Base-by-base conservation (phyloP, 2,113 vertebrate genomes). In the Bettongia penicillata region DNA sequence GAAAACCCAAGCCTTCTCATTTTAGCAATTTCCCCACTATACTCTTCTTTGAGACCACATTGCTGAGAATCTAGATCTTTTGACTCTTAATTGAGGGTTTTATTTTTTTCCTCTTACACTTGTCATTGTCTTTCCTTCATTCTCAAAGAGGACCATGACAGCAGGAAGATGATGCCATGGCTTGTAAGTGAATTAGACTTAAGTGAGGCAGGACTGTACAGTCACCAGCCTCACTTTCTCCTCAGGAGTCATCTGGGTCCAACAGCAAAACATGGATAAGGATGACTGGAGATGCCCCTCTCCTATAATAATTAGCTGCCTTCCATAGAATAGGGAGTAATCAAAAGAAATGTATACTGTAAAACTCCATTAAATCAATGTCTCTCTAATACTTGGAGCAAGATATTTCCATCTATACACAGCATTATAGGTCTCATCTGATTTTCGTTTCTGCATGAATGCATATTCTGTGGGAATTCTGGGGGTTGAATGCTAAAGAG, bases 261-360 rank as follows among this genome's bases (percentile, higher is more conserved):
- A 52, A 16, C 3, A 16, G 52, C 52, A 52, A 52, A 19, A 52
- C 22, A 52, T 19, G 19, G 52, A 52, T 52, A 19, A 52, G 52
- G 52, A 52, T 3, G 3, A 19, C 52, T 52, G 16, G 16, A 52
- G 52, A 52, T 52, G 52, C 16, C 52, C 52, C 52, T 16, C 52
- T 52, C 52, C 52, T 52, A 52, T 3, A 52, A 52, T 52, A 52
- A 52, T 52, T 92, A 90, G 8, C 11, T 90, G 48, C 14, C 11
- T 95, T 90, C 90, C 51, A 12, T 57, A 92, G 26, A 94, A 94
- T 31, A 77, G 93, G 89, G 28, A 96, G 91, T 57, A 51, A 25
- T 90, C 57, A 91, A 92, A 53, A 93, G 47, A 94, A 90, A 23
- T 43, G 9, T 19, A 22, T 90, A 89, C 84, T 90, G 92, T 93